These are phyloP conservation scores for Sebastes trivittatus DNA, from an alignment of 2,797 vertebrate species.

Conservation along the genomic window DNA sequence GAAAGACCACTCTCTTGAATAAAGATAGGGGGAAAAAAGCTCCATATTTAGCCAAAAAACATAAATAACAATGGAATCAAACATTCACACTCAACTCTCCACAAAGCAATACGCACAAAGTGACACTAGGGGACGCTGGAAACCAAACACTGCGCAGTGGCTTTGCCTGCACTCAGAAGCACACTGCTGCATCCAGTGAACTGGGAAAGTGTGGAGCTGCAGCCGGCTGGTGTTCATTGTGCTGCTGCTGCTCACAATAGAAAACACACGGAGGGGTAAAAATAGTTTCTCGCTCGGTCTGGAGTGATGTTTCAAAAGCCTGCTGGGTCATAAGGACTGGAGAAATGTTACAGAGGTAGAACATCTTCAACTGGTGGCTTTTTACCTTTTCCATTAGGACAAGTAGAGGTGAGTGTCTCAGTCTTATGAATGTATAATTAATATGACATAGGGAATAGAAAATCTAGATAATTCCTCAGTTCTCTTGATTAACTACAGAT, in stretches of 20 bases:
- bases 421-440: background rate
- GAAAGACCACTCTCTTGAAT: too few species aligned
- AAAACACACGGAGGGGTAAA: conserved; percentile 34
- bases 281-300: conserved; percentile 15
- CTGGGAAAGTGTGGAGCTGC: background rate
- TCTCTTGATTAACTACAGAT: background rate
- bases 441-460: background rate
- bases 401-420: conserved; percentile 62
- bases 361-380: conserved; percentile 25
- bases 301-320: conserved; percentile 43
- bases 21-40: too few species aligned
- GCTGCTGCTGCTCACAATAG: conserved; percentile 19
- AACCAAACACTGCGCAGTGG: too few species aligned
- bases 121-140: conserved; percentile 22
- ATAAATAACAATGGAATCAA: too few species aligned
- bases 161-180: background rate
- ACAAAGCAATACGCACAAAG: background rate
- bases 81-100: background rate
- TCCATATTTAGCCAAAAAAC: too few species aligned
- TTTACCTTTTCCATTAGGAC: conserved; percentile 32
- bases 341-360: conserved; percentile 61
- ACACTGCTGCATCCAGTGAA: background rate
- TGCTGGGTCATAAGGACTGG: conserved; percentile 40
- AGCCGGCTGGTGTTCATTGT: conserved; percentile 40
- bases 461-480: background rate